These are phyloP conservation scores for Chrysina gloriosa DNA, from an alignment of 2,888 invertebrate genomes.

Conservation along the genomic window DNA sequence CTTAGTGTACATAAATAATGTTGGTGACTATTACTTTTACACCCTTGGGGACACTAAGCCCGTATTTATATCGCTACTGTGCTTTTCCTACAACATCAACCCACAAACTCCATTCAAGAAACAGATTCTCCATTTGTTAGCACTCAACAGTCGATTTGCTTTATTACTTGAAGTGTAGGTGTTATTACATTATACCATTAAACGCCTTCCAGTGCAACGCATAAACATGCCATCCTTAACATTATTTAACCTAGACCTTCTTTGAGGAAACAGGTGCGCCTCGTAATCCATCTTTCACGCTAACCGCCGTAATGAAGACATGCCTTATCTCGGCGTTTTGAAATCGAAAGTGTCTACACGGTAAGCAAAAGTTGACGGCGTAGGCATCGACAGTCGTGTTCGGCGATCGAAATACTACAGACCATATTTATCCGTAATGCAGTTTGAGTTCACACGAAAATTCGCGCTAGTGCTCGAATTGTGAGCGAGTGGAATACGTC, in stretches of 20 bases:
- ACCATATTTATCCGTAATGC: background rate
- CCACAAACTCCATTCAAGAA: too few species aligned
- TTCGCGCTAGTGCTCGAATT: conserved; percentile 11
- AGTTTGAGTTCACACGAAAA: conserved; percentile 13
- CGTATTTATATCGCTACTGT: too few species aligned
- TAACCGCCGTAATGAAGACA: conserved; percentile 10
- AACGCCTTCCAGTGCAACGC: background rate
- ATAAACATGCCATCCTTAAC: background rate
- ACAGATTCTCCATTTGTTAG: background rate
- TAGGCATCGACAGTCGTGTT: background rate
- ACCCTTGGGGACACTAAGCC: too few species aligned
- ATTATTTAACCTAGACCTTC: conserved; percentile 26
- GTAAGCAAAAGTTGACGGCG: background rate
- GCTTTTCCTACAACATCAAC: too few species aligned
- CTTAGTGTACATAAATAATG: too few species aligned
- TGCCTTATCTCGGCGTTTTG: conserved; percentile 8
- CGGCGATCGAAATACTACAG: background rate
- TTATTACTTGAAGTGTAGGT: background rate
- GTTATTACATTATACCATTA: background rate
- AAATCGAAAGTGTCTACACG: conserved; percentile 17
- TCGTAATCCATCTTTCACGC: conserved; percentile 23
- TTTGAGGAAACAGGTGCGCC: conserved; percentile 1
- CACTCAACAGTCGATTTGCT: background rate
- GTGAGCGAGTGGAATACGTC: conserved; percentile 13
- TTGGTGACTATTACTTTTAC: too few species aligned